These are phyloP conservation scores for Myathropa florea DNA, from an alignment of 2,888 invertebrate species.

Conservation along the genomic window DNA sequence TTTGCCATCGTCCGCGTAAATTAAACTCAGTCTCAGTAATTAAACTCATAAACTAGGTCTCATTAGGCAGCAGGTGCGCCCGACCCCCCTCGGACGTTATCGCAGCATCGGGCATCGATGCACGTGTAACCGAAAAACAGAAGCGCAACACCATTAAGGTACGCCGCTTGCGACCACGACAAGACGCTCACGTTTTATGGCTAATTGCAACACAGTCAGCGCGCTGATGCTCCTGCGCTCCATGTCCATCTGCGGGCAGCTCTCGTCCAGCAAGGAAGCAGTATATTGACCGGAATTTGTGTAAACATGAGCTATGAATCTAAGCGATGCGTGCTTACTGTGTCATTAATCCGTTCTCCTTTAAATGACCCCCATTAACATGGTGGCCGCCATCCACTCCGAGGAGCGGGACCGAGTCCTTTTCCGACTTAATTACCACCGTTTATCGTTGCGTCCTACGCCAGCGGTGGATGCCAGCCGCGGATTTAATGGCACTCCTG, in stretches of 20 bases:
- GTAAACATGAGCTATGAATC: slow-evolving; percentile 65
- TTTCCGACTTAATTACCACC: slow-evolving; percentile 40
- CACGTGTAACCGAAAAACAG: slow-evolving; percentile 32
- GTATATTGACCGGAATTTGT: slow-evolving; percentile 50
- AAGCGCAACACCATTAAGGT: slow-evolving; percentile 48
- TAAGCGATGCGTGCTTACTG: slow-evolving; percentile 44
- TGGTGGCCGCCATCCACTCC: background rate
- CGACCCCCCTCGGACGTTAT: background rate
- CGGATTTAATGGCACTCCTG: slow-evolving; percentile 7
- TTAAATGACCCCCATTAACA: slow-evolving; percentile 53
- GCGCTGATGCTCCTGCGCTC: background rate
- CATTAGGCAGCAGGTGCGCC: slow-evolving; percentile 59
- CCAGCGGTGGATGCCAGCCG: background rate
- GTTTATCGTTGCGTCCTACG: slow-evolving; percentile 5
- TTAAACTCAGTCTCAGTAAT: slow-evolving; percentile 59
- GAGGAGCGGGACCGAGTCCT: background rate
- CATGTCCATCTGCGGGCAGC: background rate
- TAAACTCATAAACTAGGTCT: slow-evolving; percentile 59
- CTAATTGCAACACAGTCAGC: slow-evolving; percentile 48
- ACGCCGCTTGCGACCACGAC: background rate
- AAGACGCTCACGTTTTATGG: slow-evolving; percentile 36
- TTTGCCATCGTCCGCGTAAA: slow-evolving; percentile 15
- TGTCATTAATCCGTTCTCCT: slow-evolving; percentile 58
- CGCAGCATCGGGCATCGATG: too few species aligned
- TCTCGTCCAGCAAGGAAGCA: slow-evolving; percentile 18